Base-by-base conservation (phyloP, 2,113 vertebrate genomes). In the Oceanodroma tethys region DNA sequence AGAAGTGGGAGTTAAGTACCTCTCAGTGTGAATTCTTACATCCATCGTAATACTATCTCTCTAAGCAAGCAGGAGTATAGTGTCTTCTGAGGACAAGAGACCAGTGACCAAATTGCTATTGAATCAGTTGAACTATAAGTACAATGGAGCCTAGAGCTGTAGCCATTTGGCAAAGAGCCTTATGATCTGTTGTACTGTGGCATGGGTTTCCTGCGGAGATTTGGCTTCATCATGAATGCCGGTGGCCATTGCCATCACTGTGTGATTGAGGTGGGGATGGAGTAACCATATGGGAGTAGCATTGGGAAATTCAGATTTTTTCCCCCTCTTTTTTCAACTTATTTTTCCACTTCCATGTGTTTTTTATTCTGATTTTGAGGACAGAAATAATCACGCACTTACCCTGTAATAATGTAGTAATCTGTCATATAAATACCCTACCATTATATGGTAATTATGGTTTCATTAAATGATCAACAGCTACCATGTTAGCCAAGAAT, bases 371-470 rank as follows among this genome's bases (percentile, higher is more conserved):
- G 93, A 94, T 96, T 96, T 96, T 95, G 95, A 95, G 97, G 95
- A 96, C 96, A 97, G 96, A 96, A 97, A 97, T 97, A 97, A 97
- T 97, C 91, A 91, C 89, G 59, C 87, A 91, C 91, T 96, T 95
- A 97, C 95, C 95, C 97, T 96, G 70, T 97, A 97, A 97, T 97
- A 96, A 97, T 88, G 91, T 93, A 93, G 95, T 97, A 96, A 97
- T 97, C 94, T 97, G 91, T 96, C 96, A 94, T 93, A 96, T 94
- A 97, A 97, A 97, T 97, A 96, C 96, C 97, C 96, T 97, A 81
- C 96, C 93, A 97, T 97, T 97, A 97, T 96, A 94, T 97, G 97
- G 89, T 97, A 97, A 97, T 97, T 95, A 97, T 93, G 93, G 96
- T 95, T 97, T 97, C 95, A 96, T 95, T 97, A 97, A 96, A 97